phyloP scores from a whole-genome alignment of 2,888 invertebrate genomes.

The Congeria kusceri region DNA sequence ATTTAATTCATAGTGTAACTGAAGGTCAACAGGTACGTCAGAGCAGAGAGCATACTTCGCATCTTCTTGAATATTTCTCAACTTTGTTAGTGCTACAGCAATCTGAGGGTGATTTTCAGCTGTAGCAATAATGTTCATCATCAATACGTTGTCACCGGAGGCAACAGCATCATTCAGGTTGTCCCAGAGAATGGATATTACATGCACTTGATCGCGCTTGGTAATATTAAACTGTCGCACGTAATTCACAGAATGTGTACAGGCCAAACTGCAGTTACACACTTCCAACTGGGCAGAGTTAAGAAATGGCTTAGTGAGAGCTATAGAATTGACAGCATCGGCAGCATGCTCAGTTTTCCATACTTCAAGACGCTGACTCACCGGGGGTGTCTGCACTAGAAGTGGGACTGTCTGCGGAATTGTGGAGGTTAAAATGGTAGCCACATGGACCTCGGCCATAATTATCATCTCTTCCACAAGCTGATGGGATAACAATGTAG shows the following conservation, averaged over 20 bases:
- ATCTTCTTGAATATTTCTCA: slow-evolving; percentile 69
- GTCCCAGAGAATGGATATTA: slow-evolving; percentile 68
- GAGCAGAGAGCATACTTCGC: slow-evolving; percentile 71
- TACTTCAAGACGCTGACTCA: slow-evolving; percentile 60
- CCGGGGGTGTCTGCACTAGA: slow-evolving; percentile 71
- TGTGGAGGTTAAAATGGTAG: slow-evolving; percentile 66
- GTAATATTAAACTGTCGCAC: slow-evolving; percentile 58
- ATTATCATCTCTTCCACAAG: slow-evolving; percentile 81
- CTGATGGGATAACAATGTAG: slow-evolving; percentile 70
- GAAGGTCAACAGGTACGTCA: slow-evolving; percentile 24
- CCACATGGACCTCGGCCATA: slow-evolving; percentile 77
- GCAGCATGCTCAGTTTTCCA: slow-evolving; percentile 76
- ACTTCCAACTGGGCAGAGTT: slow-evolving; percentile 52
- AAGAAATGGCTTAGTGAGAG: slow-evolving; percentile 76
- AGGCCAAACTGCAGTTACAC: slow-evolving; percentile 72
- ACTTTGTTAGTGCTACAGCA: slow-evolving; percentile 71
- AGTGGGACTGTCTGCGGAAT: slow-evolving; percentile 76
- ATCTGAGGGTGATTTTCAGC: slow-evolving; percentile 78
- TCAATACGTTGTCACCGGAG: slow-evolving; percentile 57
- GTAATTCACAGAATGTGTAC: slow-evolving; percentile 71
- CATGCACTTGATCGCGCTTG: slow-evolving; percentile 64
- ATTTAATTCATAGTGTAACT: slow-evolving; percentile 74
- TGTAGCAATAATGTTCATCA: slow-evolving; percentile 72
- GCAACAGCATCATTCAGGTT: slow-evolving; percentile 64
- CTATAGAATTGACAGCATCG: slow-evolving; percentile 77